Evolutionary conservation across 2,797 vertebrate genomes (phyloP), one percentile per base, ranked within the genome.

Genomic region (Acipenser ruthenus): DNA sequence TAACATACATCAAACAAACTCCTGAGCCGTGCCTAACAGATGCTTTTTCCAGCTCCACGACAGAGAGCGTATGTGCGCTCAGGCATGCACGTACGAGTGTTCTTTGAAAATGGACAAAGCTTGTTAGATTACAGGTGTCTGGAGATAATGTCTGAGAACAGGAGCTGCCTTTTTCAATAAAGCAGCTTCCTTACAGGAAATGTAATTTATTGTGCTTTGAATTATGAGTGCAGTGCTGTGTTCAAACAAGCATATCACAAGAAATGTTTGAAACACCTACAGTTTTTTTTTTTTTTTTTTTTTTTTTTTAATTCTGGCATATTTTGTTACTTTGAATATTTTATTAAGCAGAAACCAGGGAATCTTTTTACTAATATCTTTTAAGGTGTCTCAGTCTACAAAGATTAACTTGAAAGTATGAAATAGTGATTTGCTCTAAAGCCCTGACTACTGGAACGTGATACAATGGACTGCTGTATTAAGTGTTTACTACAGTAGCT

Each of bases 41-140:
- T 90, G 87, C 87, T 84, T 91, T 90, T 88, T 85, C 87, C 86
- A 83, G 82, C 85, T 80, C 82, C 72, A 76, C 80, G 68, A 78
- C 80, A 69, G 83, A 79, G 82, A 79, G 73, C 70, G 75, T 73
- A 77, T 82, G 80, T 81, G 83, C 76, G 73, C 82, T 90, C 69
- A 74, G 83, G 78, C 85, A 80, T 84, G 77, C 77, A 74, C 71
- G 63, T 75, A 77, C 79, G 83, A 84, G 15, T 77, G 77, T 83
- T 88, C 75, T 74, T 80, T 83, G 83, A 82, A 89, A 90, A 86
- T 82, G 83, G 83, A 86, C 83, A 83, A 82, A 87, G 79, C 84
- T 89, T 81, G 83, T 91, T 92, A 88, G 83, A 85, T 86, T 82
- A 83, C 80, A 90, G 80, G 82, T 88, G 81, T 86, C 80, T 84